Base-by-base conservation (phyloP, 2,888 invertebrate genomes). In the Odontothrips loti region DNA sequence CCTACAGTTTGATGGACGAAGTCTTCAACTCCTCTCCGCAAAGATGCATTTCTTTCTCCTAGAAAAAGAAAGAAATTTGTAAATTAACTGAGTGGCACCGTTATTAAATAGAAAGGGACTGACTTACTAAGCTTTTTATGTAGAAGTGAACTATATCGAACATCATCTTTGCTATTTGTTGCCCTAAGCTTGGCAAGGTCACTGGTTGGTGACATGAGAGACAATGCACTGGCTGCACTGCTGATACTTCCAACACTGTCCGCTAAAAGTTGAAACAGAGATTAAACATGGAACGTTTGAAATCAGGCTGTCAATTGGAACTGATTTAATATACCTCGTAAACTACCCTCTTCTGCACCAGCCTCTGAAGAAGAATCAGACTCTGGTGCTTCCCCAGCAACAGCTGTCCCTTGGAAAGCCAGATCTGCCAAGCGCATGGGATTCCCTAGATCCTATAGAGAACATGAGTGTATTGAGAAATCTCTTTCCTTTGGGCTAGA, bases 11-110 rank as follows among this genome's bases (percentile, higher is more conserved):
- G 11, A 23, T 68, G 68, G 23, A 68, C 23, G 3, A 68, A 68
- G 23, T 68, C 68, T 23, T 68, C 68, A 0, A 68, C 68, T 6
- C 68, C 23, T 68, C 68, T 68, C 23, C 68, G 68, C 23, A 68
- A 68, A 23, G 68, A 68, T 9, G 68, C n/a, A 68, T 68, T 68
- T 11, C 68, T 68, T 23, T 68, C 68, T n/a, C 68, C 68, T 68
- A 23, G 9, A 15, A 17, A 68, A 9, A 23, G 23, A 23, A 23
- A 6, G 1, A 68, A 17, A 17, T 58, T 6, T 15, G 58, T 15
- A 58, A 58, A 58, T 15, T 58, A 6, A 58, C 1, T 58, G 58
- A n/a, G n/a, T n/a, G n/a, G n/a, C n/a, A 17, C 15, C 34, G 58
- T 58, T 17, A 58, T 58, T 58, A 58, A 58, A 1, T 1, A 58